phyloP scores from a whole-genome alignment of 2,797 vertebrate species.

The Diplodus sargus region DNA sequence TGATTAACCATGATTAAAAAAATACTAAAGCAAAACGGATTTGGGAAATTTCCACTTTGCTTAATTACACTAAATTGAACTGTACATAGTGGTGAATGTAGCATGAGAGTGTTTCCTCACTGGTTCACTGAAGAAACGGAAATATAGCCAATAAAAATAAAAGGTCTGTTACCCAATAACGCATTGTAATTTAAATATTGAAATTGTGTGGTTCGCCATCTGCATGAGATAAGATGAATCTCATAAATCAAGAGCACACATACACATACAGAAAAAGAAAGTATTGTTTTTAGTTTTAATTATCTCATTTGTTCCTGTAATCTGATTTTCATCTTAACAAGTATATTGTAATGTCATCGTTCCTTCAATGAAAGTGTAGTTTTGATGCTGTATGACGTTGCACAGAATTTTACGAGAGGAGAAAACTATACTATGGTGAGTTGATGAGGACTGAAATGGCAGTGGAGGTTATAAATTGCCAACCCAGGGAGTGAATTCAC shows the following conservation, averaged over 20 bases:
- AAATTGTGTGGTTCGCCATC: slow-evolving; percentile 2
- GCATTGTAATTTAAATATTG: slow-evolving; percentile 11
- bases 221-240: not conserved
- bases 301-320: not conserved
- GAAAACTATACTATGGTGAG: not conserved
- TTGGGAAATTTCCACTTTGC: not conserved
- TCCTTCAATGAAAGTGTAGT: not conserved
- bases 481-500: slow-evolving; percentile 33
- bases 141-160: no score
- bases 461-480: slow-evolving; percentile 19
- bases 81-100: not conserved
- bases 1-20: not conserved
- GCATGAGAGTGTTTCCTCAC: not conserved
- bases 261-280: not conserved
- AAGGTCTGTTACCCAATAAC: not conserved
- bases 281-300: not conserved
- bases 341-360: not conserved
- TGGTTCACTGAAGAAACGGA: no score
- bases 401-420: slow-evolving; percentile 14
- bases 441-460: slow-evolving; percentile 26
- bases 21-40: not conserved
- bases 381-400: not conserved
- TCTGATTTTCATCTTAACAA: not conserved
- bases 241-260: not conserved
- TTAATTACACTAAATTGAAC: not conserved